Base-by-base conservation (phyloP, 2,888 invertebrate species). In the Microctonus aethiopoides region DNA sequence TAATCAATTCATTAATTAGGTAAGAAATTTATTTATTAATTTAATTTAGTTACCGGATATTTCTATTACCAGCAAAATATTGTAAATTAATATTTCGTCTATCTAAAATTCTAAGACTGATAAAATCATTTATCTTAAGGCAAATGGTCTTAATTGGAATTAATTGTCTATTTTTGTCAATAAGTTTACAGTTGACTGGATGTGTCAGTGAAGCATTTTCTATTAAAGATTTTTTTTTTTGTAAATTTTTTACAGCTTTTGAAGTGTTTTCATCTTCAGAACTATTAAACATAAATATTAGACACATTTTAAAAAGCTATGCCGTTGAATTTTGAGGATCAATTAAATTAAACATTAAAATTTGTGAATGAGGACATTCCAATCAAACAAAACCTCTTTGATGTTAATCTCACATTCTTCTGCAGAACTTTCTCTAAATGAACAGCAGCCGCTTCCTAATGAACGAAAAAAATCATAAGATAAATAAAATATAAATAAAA, bases 71-170 rank as follows among this genome's bases (percentile, higher is more conserved):
- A 0, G 74, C 72, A 2, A 71, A 68, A 72, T 79, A 81, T 54
- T 65, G 71, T 2, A 82, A 71, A 39, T 54, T 76, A 20, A 82
- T 76, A 26, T 77, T 79, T 10, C 54, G 74, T 29, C 76, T 74
- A 65, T 78, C 77, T 29, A 77, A 29, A 52, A 82, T 79, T 51
- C 78, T 71, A 16, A 80, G 66, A 52, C 76, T 73, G 24, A 81
- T 61, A 26, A 72, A 76, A 32, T 78, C 63, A 63, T 80, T 82
- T 54, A 81, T n/a, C 11, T 71, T 79, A 32, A 81, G 61, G 57
- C 78, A 79, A 34, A 82, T 75, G n/a, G 66, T 63, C 66, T 76
- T 78, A 1, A 80, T 62, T n/a, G 72, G 64, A 11, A 20, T 63
- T 2, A 71, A 57, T 46, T 67, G 67, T 5, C 67, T 68, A 22